Evolutionary conservation across 2,888 invertebrate species (phyloP).

Genomic region (Cyaniris semiargus): DNA sequence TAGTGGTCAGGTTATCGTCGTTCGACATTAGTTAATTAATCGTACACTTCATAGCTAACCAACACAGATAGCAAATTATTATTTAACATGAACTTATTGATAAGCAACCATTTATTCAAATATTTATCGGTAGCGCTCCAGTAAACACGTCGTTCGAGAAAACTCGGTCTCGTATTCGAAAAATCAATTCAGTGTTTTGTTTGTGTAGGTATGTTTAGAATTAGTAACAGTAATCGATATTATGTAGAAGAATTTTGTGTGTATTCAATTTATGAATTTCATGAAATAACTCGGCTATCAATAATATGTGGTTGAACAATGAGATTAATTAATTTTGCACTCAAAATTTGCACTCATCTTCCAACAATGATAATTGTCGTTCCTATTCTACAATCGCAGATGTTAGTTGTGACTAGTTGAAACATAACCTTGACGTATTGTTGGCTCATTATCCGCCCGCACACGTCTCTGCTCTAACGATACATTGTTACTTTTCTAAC

Average conservation of each 20-base stretch:
- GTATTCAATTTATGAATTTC: not conserved
- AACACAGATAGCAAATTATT: conserved; percentile 34
- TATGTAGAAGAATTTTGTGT: not conserved
- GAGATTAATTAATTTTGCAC: not conserved
- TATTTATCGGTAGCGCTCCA: conserved; percentile 32
- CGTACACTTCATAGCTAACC: conserved; percentile 41
- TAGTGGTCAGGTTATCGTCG: conserved; percentile 61
- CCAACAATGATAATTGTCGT: conserved; percentile 36
- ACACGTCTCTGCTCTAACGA: conserved; percentile 48
- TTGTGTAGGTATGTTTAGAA: not conserved
- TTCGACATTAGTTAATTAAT: conserved; percentile 59
- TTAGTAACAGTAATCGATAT: not conserved
- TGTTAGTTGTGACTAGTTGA: conserved; percentile 45
- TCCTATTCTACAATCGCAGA: conserved; percentile 40
- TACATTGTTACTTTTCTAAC: conserved; percentile 47
- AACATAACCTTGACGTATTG: conserved; percentile 61
- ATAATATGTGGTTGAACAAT: not conserved
- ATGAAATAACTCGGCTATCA: not conserved
- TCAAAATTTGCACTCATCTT: not conserved
- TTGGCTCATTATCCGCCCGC: conserved; percentile 65
- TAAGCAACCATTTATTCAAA: conserved; percentile 35
- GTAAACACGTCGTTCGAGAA: conserved; percentile 32
- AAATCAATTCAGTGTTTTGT: not conserved
- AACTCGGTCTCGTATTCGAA: not conserved
- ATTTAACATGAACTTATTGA: conserved; percentile 34